Percentiles rank a stretch among this genome's conserved stretches.
Evolutionary conservation across 2,888 invertebrate species (phyloP).

Genomic region (Tenthredo scrophulariae): DNA sequence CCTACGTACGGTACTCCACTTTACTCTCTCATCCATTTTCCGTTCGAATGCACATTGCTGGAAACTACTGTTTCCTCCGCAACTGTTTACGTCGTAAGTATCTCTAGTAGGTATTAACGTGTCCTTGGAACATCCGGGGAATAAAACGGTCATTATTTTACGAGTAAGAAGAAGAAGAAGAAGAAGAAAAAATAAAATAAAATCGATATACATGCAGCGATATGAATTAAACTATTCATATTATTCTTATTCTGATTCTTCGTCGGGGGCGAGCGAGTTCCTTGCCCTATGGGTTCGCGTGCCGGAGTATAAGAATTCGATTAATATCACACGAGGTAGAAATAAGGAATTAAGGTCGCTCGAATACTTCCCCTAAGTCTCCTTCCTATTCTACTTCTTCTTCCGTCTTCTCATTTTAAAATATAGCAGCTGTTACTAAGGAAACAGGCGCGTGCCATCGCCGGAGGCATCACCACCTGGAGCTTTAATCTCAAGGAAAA

Average conservation of each 20-base stretch:
- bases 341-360: conserved; percentile 31
- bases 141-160: background rate
- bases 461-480: conserved; percentile 40
- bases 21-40: conserved; percentile 12
- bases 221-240: conserved; percentile 16
- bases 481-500: conserved; percentile 17
- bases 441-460: conserved; percentile 39
- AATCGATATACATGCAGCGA: background rate
- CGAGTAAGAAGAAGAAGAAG: background rate
- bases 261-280: background rate
- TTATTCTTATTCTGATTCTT: conserved; percentile 42
- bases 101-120: background rate
- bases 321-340: conserved; percentile 19
- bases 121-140: conserved; percentile 1
- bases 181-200: background rate
- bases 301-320: background rate
- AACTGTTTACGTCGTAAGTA: conserved; percentile 7
- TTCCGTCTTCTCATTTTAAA: conserved; percentile 25
- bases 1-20: conserved; percentile 42
- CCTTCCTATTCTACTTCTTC: background rate
- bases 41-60: background rate
- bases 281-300: conserved; percentile 15
- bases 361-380: background rate
- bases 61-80: background rate
- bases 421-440: conserved; percentile 41